A percentile compares a stretch with the other conserved stretches of the same genome.
phyloP scores from a whole-genome alignment of 2,888 invertebrate species.

The Rhabditophanes sp. region DNA sequence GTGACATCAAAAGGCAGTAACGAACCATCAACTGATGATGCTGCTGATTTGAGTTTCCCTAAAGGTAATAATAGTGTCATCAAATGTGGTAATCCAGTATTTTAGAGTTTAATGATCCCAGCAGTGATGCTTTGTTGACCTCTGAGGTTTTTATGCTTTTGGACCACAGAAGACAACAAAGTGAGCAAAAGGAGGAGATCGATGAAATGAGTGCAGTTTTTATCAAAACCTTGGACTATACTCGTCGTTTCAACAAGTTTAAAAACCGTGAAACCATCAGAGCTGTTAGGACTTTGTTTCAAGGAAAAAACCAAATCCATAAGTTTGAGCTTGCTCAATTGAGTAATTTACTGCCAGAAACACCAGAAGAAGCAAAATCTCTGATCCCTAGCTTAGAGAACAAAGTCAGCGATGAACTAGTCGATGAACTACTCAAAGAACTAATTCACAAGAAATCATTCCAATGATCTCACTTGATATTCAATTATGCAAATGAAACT shows the following conservation, averaged over 20 bases:
- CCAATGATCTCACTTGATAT: conserved; percentile 55
- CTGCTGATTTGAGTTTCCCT: conserved; percentile 86
- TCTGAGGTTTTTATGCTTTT: conserved; percentile 62
- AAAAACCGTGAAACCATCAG: conserved; percentile 95
- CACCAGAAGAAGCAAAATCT: conserved; percentile 91
- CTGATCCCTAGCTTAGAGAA: conserved; percentile 90
- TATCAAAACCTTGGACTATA: conserved; percentile 88
- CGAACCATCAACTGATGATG: no score
- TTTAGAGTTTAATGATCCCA: conserved; percentile 83
- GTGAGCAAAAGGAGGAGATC: conserved; percentile 88
- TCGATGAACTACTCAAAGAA: conserved; percentile 82
- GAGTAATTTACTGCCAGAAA: conserved; percentile 95
- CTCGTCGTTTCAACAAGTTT: conserved; percentile 84
- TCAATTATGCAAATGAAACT: no score
- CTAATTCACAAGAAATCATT: conserved; percentile 94
- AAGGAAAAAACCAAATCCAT: conserved; percentile 63
- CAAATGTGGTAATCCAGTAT: conserved; percentile 1
- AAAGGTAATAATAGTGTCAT: conserved; percentile 57
- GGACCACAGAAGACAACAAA: conserved; percentile 89
- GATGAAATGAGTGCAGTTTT: conserved; percentile 96
- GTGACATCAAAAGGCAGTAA: no score
- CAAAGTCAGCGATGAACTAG: conserved; percentile 89
- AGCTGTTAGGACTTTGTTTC: conserved; percentile 68
- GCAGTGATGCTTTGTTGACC: conserved; percentile 70
- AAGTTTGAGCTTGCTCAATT: conserved; percentile 93